Evolutionary conservation across 1,140 invertebrate genomes (phyloP), one percentile per base, ranked within the genome.

Genomic region (Dryas iulia): DNA sequence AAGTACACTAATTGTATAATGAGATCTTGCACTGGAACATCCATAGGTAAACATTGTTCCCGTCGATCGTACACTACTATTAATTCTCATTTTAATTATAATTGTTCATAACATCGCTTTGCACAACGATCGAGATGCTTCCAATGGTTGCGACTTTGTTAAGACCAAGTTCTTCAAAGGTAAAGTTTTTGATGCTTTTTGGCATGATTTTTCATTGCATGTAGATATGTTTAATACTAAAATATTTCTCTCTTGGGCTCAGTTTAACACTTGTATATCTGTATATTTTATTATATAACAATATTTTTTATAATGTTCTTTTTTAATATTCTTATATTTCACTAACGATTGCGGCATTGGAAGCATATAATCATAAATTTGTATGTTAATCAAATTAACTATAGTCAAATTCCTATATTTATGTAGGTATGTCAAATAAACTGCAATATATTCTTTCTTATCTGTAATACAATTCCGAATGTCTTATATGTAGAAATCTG

Each of bases 101-200:
- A 73, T 65, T 69, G 69, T 64, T 74, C 65, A 71, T 74, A 79
- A 83, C 83, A 89, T 79, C 74, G 87, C 86, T 91, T 89, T 88
- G 84, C 86, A 83, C 86, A 87, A 83, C 82, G 86, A 82, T 83
- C 87, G 80, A 81, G 86, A 81, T 74, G 84, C 87, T 88, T 90
- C 87, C 78, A 84, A 85, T 77, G 76, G 81, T 89, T 84, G 74
- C 78, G 81, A 84, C 77, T 81, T 78, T 80, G 71, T 78, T 88
- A 86, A 81, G 78, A 75, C 70, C 82, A 84, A 82, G 71, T 81
- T 72, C 86, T 87, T 86, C 77, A 74, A 91, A 91, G 89, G 89
- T 91, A 91, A 91, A 81, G 77, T 88, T 83, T 81, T 86, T 88
- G 78, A 87, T 89, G 89, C 89, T 91, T 91, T 47, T 83, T 87